Base-by-base conservation (phyloP, 2,888 invertebrate genomes). In the Campoplex nolae region DNA sequence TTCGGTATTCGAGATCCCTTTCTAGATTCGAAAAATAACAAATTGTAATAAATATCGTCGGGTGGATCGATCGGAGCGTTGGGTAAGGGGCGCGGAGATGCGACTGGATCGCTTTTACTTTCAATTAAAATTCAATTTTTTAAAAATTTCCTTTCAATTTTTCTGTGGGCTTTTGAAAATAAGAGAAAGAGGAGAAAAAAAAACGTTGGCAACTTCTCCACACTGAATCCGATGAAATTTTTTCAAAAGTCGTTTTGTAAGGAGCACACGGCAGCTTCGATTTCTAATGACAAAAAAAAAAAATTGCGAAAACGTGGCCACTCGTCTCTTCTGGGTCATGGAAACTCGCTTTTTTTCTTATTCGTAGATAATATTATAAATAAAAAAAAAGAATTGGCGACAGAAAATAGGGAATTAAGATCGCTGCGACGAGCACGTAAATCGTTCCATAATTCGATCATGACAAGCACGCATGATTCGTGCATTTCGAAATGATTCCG, bases 371-470 rank as follows among this genome's bases (percentile, higher is more conserved):
- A 18, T 42, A 11, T n/a, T n/a, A n/a, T n/a, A n/a, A n/a, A 42
- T 18, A 42, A 67, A 0, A 23, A 23, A 23, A 23, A 23, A 23
- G 23, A 23, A 23, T 23, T 51, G 32, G 32, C 48, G 45, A 79
- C 58, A 58, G 16, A 9, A 68, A 23, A 65, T 45, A 28, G 45
- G 67, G 74, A 51, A 74, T 56, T 35, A 28, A 2, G 56, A 16
- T 32, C 62, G 51, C 65, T 67, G 65, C 18, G 67, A 45, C 35
- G 62, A 48, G 51, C 56, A 74, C 6, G 51, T 42, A 82, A 75
- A 82, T 75, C 67, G 65, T 67, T 75, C 45, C 54, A 68, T 82
- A 75, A 82, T 82, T 45, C 67, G 65, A 81, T 65, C 18, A 73
- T 65, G 42, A 51, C 48, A 4, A 45, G 70, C 16, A 68, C 7